Evolutionary conservation across 2,797 vertebrate species (phyloP).

Genomic region (Muraenolepis orangiensis): DNA sequence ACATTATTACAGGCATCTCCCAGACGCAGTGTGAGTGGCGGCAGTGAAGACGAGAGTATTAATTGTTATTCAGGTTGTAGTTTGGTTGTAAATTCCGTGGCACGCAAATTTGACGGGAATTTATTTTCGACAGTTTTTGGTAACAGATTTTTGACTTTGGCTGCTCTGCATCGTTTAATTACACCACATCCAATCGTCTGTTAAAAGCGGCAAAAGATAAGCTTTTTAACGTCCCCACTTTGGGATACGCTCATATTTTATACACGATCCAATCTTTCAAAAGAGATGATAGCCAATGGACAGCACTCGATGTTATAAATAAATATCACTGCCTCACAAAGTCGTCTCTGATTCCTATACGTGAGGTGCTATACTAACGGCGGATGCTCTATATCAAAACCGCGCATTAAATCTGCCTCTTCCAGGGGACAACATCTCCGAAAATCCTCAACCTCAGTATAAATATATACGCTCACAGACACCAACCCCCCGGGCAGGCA

Average conservation of each 20-base stretch:
- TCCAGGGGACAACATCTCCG: slow-evolving; percentile 27
- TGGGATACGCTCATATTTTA: slow-evolving; percentile 52
- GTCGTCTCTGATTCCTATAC: slow-evolving; percentile 45
- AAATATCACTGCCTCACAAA: slow-evolving; percentile 51
- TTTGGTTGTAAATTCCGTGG: slow-evolving; percentile 3
- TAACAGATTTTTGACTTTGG: slow-evolving; percentile 57
- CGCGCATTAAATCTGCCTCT: slow-evolving; percentile 39
- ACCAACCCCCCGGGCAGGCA: slow-evolving; percentile 44
- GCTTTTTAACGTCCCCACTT: slow-evolving; percentile 36
- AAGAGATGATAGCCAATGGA: slow-evolving; percentile 57
- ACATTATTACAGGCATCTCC: slow-evolving; percentile 69
- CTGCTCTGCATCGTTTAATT: slow-evolving; percentile 53
- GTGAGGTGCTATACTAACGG: slow-evolving; percentile 46
- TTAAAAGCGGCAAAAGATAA: no score
- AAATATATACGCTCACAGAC: slow-evolving; percentile 27
- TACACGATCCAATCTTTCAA: slow-evolving; percentile 54
- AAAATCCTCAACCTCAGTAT: slow-evolving; percentile 28
- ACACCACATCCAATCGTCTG: slow-evolving; percentile 53
- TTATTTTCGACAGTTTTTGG: slow-evolving; percentile 32
- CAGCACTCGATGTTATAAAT: slow-evolving; percentile 49
- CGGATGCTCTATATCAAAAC: slow-evolving; percentile 22
- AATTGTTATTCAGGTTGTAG: slow-evolving; percentile 64
- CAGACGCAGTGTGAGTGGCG: slow-evolving; percentile 63
- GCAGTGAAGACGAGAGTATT: slow-evolving; percentile 59
- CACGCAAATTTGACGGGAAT: slow-evolving; percentile 49